Base-by-base conservation (phyloP, 2,888 invertebrate species). In the Rhorus exstirpatorius region DNA sequence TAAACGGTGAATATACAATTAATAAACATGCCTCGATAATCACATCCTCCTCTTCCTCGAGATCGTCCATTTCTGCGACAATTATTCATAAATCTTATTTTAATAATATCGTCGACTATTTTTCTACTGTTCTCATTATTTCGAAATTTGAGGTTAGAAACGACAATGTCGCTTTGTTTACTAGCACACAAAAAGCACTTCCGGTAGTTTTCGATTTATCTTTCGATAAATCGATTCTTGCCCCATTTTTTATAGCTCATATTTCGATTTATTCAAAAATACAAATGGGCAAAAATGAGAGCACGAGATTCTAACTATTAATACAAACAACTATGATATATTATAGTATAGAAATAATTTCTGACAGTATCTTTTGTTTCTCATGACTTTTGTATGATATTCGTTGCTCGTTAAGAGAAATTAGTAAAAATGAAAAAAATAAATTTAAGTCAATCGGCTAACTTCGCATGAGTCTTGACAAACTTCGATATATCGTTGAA, bases 31-130 rank as follows among this genome's bases (percentile, higher is more conserved):
- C 92, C 87, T 91, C 88, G 67, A 92, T 86, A 12, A 92, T 78
- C 19, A 92, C 89, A 82, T 90, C 89, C 70, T 90, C 91, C 8
- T 91, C 91, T 79, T 89, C 90, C 2, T 88, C 87, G 35, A 76
- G 12, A 24, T 76, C 67, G 1, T 80, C 83, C 82, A 76, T 82
- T 4, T 44, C 26, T 49, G 10, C 53, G n/a, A 41, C 19, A 17
- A 51, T 51, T 26, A 14, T 38, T 55, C 1, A 24, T 12, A 41
- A 35, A 61, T 38, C 0, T 61, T 17, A 12, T 44, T n/a, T n/a
- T n/a, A n/a, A n/a, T n/a, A n/a, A n/a, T n/a, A n/a, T n/a, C n/a
- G n/a, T n/a, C n/a, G 24, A 70, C 21, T 58, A 46, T 58, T 3
- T 38, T 14, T 21, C 1, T 3, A 21, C 10, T 38, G 8, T 38